These are phyloP conservation scores for Ommatoiulus sabulosus DNA, from an alignment of 2,888 invertebrate genomes.

Conservation along the genomic window DNA sequence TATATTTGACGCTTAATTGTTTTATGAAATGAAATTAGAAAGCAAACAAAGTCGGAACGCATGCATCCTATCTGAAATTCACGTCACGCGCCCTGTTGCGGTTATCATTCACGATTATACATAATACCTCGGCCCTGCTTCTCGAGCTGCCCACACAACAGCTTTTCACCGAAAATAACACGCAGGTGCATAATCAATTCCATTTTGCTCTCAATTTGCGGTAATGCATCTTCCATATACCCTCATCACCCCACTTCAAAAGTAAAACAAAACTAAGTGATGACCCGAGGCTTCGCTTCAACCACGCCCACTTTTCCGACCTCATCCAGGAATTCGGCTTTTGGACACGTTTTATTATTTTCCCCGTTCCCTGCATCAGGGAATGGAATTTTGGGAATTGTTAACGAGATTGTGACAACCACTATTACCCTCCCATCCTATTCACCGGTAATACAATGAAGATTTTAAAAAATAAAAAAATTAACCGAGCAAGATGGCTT, in stretches of 20 bases:
- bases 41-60: neutral
- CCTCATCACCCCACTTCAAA: slow-evolving; percentile 12
- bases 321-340: neutral
- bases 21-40: slow-evolving; percentile 24
- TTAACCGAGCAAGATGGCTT: too few species aligned
- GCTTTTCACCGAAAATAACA: slow-evolving; percentile 21
- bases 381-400: neutral
- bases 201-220: slow-evolving; percentile 18
- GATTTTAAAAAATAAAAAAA: too few species aligned
- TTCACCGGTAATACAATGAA: too few species aligned
- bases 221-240: neutral
- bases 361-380: neutral
- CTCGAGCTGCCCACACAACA: slow-evolving; percentile 24
- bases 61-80: neutral
- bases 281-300: neutral
- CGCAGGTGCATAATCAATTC: slow-evolving; percentile 39
- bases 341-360: neutral
- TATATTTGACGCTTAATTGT: neutral
- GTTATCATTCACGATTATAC: slow-evolving; percentile 24
- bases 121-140: neutral
- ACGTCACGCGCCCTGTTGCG: neutral
- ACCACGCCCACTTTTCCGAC: neutral
- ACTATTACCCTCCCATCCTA: too few species aligned
- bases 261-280: neutral
- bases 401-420: too few species aligned